phyloP scores from a whole-genome alignment of 2,888 invertebrate genomes.

The Crocallis elinguaria region DNA sequence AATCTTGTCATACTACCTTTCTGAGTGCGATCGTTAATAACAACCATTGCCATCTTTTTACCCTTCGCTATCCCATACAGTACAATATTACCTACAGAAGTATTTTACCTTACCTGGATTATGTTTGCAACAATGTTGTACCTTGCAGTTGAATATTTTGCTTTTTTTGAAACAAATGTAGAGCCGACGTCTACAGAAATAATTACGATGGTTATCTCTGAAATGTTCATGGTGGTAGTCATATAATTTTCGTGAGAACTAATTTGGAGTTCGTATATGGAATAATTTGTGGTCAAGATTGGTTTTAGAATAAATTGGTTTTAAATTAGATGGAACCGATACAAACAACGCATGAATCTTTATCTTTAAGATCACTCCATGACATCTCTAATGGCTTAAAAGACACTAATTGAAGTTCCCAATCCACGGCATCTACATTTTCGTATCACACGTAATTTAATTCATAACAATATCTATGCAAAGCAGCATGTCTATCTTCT shows the following conservation, averaged over 20 bases:
- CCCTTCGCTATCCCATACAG: conserved; percentile 14
- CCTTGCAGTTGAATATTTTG: neutral
- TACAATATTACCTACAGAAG: too few relatives aligned
- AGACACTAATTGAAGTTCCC: conserved; percentile 23
- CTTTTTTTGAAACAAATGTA: neutral
- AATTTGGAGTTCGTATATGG: neutral
- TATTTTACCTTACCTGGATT: conserved; percentile 11
- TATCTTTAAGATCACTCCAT: conserved; percentile 13
- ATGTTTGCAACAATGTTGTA: conserved; percentile 4
- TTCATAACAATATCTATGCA: conserved; percentile 43
- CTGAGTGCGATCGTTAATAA: conserved; percentile 23
- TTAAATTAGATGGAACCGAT: conserved; percentile 13
- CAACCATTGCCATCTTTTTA: conserved; percentile 20
- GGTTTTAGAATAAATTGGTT: conserved; percentile 7
- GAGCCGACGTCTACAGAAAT: neutral
- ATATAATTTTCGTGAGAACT: conserved; percentile 2
- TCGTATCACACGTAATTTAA: conserved; percentile 35
- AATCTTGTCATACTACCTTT: conserved; percentile 25
- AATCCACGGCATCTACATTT: conserved; percentile 20
- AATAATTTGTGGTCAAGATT: conserved; percentile 4
- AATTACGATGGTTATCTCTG: conserved; percentile 1
- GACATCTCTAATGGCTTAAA: conserved; percentile 23
- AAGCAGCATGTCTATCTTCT: conserved; percentile 42
- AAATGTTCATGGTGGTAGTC: neutral
- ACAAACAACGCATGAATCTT: conserved; percentile 18